These are phyloP conservation scores for Trissonchulus latispiculum DNA, from an alignment of 2,888 invertebrate genomes.

Conservation along the genomic window DNA sequence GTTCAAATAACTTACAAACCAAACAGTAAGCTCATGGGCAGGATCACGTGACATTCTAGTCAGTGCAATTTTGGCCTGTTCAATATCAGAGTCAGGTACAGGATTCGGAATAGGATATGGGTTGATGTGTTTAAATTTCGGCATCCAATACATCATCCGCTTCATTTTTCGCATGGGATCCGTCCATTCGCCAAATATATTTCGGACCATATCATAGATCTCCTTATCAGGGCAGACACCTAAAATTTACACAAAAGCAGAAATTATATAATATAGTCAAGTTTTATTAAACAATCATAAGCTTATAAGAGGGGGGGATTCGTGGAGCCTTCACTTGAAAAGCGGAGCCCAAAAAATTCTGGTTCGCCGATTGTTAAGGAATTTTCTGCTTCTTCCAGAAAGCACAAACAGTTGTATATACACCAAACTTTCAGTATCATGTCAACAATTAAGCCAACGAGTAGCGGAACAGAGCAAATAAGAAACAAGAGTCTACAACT, in stretches of 20 bases:
- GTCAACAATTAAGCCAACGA: too few relatives aligned
- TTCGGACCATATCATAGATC: conserved; percentile 67
- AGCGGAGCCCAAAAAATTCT: too few relatives aligned
- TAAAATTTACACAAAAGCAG: conserved; percentile 38
- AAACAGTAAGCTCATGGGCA: conserved; percentile 31
- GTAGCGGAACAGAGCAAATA: too few relatives aligned
- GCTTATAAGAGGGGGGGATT: too few relatives aligned
- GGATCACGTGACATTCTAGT: conserved; percentile 40
- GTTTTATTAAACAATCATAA: too few relatives aligned
- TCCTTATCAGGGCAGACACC: conserved; percentile 83
- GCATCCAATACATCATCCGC: conserved; percentile 59
- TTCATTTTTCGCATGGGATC: conserved; percentile 47
- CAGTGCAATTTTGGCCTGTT: conserved; percentile 37
- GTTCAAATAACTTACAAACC: conserved; percentile 29
- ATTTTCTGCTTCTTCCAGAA: too few relatives aligned
- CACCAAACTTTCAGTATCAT: too few relatives aligned
- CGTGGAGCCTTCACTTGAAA: too few relatives aligned
- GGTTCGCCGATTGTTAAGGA: too few relatives aligned
- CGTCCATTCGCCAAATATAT: conserved; percentile 69
- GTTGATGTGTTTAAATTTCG: conserved; percentile 78
- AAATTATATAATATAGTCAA: too few relatives aligned
- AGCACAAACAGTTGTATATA: too few relatives aligned
- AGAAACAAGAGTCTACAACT: too few relatives aligned
- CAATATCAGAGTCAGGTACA: conserved; percentile 20
- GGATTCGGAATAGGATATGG: conserved; percentile 66